Percentiles rank a stretch among this genome's conserved stretches.
These are phyloP conservation scores for Monarcha castaneiventris DNA, from an alignment of 2,113 vertebrate genomes.

Conservation along the genomic window DNA sequence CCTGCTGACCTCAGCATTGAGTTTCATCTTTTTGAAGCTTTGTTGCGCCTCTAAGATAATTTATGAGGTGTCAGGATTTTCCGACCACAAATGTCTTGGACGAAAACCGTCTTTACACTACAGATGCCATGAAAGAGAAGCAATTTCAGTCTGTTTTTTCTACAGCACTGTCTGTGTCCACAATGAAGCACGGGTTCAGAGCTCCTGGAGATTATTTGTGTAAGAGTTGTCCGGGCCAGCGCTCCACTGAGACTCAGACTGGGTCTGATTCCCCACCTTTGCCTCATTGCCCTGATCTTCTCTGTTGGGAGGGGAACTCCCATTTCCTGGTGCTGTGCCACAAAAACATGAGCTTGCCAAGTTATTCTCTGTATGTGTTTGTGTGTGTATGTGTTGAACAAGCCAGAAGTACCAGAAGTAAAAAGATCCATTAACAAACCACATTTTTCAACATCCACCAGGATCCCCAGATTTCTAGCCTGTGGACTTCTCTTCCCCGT, in stretches of 20 bases:
- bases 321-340: slow-evolving; percentile 53
- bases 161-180: slow-evolving; percentile 70
- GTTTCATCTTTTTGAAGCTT: slow-evolving; percentile 43
- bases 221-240: slow-evolving; percentile 61
- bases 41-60: slow-evolving; percentile 70
- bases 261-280: slow-evolving; percentile 56
- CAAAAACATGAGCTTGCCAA: background rate
- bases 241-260: slow-evolving; percentile 52
- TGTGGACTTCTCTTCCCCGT: background rate
- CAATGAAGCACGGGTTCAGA: slow-evolving; percentile 50
- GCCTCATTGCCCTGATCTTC: slow-evolving; percentile 62
- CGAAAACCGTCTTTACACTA: slow-evolving; percentile 72
- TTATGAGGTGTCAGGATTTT: slow-evolving; percentile 81
- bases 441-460: slow-evolving; percentile 19
- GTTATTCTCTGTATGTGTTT: slow-evolving; percentile 9
- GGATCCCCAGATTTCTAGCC: slow-evolving; percentile 11
- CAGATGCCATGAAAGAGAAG: slow-evolving; percentile 75
- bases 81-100: slow-evolving; percentile 69
- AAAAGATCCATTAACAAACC: slow-evolving; percentile 35
- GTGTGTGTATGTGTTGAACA: background rate
- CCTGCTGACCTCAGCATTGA: slow-evolving; percentile 33
- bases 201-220: slow-evolving; percentile 75
- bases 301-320: slow-evolving; percentile 39
- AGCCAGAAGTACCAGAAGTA: slow-evolving; percentile 27
- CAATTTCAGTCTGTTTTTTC: slow-evolving; percentile 68